phyloP scores from a whole-genome alignment of 2,888 invertebrate species.

The Amphipyra berbera region DNA sequence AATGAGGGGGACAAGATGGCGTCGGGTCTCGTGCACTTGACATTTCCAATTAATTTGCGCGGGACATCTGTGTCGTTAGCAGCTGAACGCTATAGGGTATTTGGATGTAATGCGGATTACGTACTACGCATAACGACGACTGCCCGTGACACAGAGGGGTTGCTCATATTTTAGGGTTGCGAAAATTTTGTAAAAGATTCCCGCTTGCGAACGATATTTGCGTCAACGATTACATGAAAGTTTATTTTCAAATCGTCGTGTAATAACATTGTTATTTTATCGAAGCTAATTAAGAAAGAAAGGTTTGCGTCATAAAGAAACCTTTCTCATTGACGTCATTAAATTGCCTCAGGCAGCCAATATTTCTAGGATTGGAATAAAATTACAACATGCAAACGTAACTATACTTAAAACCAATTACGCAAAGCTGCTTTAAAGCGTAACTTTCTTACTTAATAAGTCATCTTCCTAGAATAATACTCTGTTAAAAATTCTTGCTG shows the following conservation, averaged over 20 bases:
- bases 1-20: slow-evolving; percentile 82
- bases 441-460: slow-evolving; percentile 1
- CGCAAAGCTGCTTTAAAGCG: not conserved
- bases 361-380: slow-evolving; percentile 8
- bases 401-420: not conserved
- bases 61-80: slow-evolving; percentile 88
- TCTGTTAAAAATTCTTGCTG: too few relatives aligned
- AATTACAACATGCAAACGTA: not conserved
- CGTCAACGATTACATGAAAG: slow-evolving; percentile 33
- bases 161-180: slow-evolving; percentile 52
- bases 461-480: too few relatives aligned
- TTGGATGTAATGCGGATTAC: slow-evolving; percentile 82
- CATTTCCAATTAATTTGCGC: slow-evolving; percentile 90
- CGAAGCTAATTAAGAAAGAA: slow-evolving; percentile 26
- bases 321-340: slow-evolving; percentile 39
- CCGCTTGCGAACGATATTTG: slow-evolving; percentile 16
- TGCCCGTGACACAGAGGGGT: slow-evolving; percentile 57
- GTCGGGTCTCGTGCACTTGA: slow-evolving; percentile 83
- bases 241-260: slow-evolving; percentile 33
- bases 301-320: slow-evolving; percentile 18
- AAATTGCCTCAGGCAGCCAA: slow-evolving; percentile 27
- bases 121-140: slow-evolving; percentile 67
- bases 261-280: slow-evolving; percentile 4
- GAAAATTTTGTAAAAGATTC: slow-evolving; percentile 29
- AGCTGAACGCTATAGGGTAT: slow-evolving; percentile 82